Base-by-base conservation (phyloP, 2,888 invertebrate species). In the Vesta saturnalis region DNA sequence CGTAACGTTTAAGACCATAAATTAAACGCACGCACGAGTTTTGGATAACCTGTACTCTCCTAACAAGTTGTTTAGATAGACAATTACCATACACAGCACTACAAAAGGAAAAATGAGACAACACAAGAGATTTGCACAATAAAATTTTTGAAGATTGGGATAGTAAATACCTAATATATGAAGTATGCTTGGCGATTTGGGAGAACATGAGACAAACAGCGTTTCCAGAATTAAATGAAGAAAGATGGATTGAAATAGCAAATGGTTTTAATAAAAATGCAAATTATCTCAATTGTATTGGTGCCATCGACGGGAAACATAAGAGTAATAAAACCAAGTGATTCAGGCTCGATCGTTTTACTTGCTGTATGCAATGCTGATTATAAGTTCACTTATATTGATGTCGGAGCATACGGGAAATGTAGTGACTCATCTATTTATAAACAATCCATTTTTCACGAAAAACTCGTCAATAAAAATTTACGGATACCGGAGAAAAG, bases 331-430 rank as follows among this genome's bases (percentile, higher is more conserved):
- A 39, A 64, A 35, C 64, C 64, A 43, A 18, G 18, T 55, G 49
- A 55, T 55, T 54, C 54, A 12, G 62, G 61, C 12, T 76, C 74
- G 56, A 73, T 70, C 61, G 73, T 74, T 52, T 68, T 76, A 55
- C 60, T 76, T 60, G 74, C 73, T 54, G 47, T 74, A 60, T 69
- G 69, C 58, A 74, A 76, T 67, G 61, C 71, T n/a, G 22, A 52
- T 8, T 52, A 21, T 43, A 43, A 43, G 43, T 43, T 43, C 3
- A 43, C 30, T n/a, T n/a, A n/a, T n/a, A n/a, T n/a, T n/a, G n/a
- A n/a, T n/a, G n/a, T n/a, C n/a, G 12, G 43, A 43, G 12, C 43
- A 43, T 43, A 43, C 12, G 43, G 43, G 14, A 43, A 43, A 43
- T 43, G 4, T 43, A 43, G 3, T 12, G 3, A 43, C 12, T 43